Conservation (phyloP, 2,113 vertebrate species). For the Campylorhamphus procurvoides region DNA sequence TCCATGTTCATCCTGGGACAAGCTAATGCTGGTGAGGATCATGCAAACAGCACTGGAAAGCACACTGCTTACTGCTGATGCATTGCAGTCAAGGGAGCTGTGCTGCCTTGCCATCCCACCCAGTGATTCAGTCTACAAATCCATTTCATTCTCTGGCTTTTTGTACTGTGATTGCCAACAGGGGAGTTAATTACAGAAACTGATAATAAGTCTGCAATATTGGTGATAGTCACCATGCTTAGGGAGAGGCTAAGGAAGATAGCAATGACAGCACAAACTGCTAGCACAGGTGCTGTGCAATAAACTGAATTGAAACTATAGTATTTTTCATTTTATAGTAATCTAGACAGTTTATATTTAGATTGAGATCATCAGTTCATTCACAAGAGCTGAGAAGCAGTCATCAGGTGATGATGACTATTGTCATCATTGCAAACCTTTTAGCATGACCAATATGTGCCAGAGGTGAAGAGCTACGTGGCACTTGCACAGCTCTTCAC, state of each 20-base stretch:
- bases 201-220: background rate
- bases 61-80: background rate
- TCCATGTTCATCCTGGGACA: background rate
- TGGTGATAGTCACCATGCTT: background rate
- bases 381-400: background rate
- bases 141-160: background rate
- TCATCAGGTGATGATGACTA: background rate
- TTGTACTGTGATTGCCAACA: background rate
- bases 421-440: background rate
- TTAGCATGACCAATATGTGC: background rate
- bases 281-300: background rate
- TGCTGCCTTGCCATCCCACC: background rate
- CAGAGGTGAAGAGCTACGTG: background rate
- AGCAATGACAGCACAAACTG: background rate
- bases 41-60: background rate
- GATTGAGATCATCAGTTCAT: slow-evolving; percentile 12
- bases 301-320: background rate
- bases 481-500: background rate
- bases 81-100: background rate
- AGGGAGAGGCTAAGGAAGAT: background rate
- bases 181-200: background rate
- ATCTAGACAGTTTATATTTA: background rate
- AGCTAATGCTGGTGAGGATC: background rate
- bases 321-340: background rate
- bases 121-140: background rate